Evolutionary conservation across 2,113 vertebrate species (phyloP).

Genomic region (Pseudopodoces humilis): DNA sequence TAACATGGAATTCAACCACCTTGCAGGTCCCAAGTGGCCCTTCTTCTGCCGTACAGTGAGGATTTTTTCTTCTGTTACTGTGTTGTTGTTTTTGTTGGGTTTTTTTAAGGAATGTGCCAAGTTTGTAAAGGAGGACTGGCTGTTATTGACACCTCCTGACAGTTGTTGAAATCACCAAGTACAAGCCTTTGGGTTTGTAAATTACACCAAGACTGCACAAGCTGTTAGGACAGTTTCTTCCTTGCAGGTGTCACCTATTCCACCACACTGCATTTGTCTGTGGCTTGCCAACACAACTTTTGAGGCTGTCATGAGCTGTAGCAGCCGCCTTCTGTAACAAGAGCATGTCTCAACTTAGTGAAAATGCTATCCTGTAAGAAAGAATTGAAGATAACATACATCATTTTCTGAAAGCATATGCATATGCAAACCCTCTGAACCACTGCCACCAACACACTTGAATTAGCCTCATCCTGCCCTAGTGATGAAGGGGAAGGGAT

Average conservation of each 20-base stretch:
- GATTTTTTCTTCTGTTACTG: neutral
- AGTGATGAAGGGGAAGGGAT: neutral
- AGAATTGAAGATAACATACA: neutral
- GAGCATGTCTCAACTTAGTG: neutral
- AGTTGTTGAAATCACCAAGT: neutral
- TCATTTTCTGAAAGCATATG: neutral
- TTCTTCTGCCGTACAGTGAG: neutral
- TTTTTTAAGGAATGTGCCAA: neutral
- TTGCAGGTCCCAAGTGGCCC: neutral
- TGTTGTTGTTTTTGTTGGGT: fast-evolving
- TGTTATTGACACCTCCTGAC: neutral
- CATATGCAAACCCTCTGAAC: neutral
- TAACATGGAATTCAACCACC: neutral
- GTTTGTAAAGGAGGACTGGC: neutral
- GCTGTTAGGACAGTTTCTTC: neutral
- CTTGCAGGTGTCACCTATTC: neutral
- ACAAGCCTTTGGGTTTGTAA: neutral
- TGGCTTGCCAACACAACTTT: neutral
- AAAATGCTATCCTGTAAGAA: neutral
- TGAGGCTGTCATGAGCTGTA: neutral
- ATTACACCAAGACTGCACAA: neutral
- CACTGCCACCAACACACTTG: neutral
- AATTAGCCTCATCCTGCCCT: neutral
- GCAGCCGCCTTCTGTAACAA: neutral
- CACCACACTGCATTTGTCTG: neutral